Conservation (phyloP, 2,797 vertebrate genomes). For the Esox lucius region DNA sequence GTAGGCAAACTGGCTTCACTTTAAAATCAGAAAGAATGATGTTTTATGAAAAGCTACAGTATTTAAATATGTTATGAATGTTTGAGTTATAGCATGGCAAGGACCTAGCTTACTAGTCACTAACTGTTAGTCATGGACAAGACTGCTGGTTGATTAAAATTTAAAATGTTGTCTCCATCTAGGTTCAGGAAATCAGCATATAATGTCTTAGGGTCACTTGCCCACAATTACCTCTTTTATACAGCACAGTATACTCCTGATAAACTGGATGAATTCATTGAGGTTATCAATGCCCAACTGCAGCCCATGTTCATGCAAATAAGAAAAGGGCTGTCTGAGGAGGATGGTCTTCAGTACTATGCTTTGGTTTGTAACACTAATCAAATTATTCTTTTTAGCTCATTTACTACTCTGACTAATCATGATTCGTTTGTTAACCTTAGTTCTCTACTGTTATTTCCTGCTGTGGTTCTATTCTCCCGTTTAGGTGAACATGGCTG, state of each 20-base stretch:
- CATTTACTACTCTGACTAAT: too few relatives aligned
- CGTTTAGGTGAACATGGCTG: slow-evolving; percentile 87
- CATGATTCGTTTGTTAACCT: neutral
- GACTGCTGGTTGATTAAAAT: too few relatives aligned
- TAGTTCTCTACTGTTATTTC: neutral
- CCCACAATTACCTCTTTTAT: slow-evolving; percentile 6
- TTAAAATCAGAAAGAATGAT: too few relatives aligned
- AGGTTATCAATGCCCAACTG: slow-evolving; percentile 82
- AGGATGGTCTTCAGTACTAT: slow-evolving; percentile 79
- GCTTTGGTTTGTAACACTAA: slow-evolving; percentile 77
- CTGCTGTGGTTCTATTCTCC: neutral
- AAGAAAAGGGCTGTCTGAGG: slow-evolving; percentile 85
- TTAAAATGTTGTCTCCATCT: neutral
- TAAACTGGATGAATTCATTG: slow-evolving; percentile 86
- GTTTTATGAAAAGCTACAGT: too few relatives aligned
- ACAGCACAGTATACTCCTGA: slow-evolving; percentile 75
- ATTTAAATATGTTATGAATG: too few relatives aligned
- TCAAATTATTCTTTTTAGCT: neutral
- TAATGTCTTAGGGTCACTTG: neutral
- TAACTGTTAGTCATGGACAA: too few relatives aligned
- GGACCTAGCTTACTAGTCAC: too few relatives aligned
- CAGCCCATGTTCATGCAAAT: slow-evolving; percentile 92
- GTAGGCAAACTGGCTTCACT: too few relatives aligned
- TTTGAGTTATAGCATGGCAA: too few relatives aligned
- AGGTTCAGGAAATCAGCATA: neutral